Base-by-base conservation (phyloP, 2,888 invertebrate species). In the Tetropium fuscum region DNA sequence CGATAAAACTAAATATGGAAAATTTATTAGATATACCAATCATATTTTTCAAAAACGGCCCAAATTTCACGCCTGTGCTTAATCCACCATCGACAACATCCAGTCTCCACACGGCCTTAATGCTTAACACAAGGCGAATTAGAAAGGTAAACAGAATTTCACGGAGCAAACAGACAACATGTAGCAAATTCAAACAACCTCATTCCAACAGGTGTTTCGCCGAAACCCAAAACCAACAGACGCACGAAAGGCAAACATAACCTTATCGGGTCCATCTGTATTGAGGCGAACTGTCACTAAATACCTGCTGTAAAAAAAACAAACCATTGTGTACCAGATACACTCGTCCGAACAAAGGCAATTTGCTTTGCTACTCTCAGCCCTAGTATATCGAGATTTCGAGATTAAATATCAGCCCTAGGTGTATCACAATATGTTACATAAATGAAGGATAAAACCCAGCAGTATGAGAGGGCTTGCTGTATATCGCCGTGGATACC, bases 401-500 rank as follows among this genome's bases (percentile, higher is more conserved):
- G 18, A 58, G 64, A 64, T 66, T 61, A 59, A 60, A 63, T 67
- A 58, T 67, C 63, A 56, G 59, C 25, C 60, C 60, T 53, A 68
- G 61, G 66, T 68, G 66, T 70, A 66, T 66, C 59, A 72, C 68
- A 69, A 72, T 69, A 68, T 60, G 67, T 68, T 68, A 64, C 64
- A 69, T 65, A 69, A n/a, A 70, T 69, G 66, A 64, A 44, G 53
- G 59, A 58, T 56, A 43, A 48, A 64, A 62, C 58, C 63, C 62
- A 19, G 22, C 10, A 56, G 55, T 66, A 69, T 60, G 41, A 58
- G 65, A 51, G 56, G 65, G 58, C 64, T 67, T 69, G 66, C 36
- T 59, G 38, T 18, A n/a, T n/a, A 72, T 74, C 72, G 63, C 66
- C 74, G 58, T 71, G 71, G 70, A 63, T 63, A 74, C 74, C 74